Evolutionary conservation across 2,797 vertebrate species (phyloP).

Genomic region (Centropyge bicolor): DNA sequence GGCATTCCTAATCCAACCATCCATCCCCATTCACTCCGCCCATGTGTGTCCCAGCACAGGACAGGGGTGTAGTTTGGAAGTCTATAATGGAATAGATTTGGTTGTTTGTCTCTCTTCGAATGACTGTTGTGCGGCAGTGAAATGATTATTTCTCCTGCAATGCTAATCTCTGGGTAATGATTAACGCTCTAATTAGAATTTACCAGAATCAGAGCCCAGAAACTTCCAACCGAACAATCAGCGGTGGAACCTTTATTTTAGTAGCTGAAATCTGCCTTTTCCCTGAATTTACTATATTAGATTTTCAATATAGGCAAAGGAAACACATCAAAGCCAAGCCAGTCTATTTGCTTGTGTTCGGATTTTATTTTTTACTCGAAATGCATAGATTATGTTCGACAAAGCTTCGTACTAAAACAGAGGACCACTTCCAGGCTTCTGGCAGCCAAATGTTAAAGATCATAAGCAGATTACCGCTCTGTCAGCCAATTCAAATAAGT

Average conservation of each 20-base stretch:
- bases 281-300: conserved; percentile 42
- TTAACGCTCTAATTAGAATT: conserved; percentile 82
- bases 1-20: conserved; percentile 84
- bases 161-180: conserved; percentile 79
- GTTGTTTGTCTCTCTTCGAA: conserved; percentile 78
- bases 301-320: conserved; percentile 32
- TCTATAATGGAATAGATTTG: conserved; percentile 75
- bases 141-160: conserved; percentile 77
- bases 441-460: conserved; percentile 69
- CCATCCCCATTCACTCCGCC: conserved; percentile 78
- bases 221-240: conserved; percentile 74
- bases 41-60: conserved; percentile 76
- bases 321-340: conserved; percentile 29
- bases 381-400: conserved; percentile 30
- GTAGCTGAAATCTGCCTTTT: conserved; percentile 39
- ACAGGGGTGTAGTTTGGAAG: conserved; percentile 78
- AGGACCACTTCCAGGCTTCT: conserved; percentile 38
- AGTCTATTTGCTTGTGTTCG: conserved; percentile 15
- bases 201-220: conserved; percentile 66
- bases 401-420: conserved; percentile 41
- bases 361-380: conserved; percentile 1
- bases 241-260: conserved; percentile 54
- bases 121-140: conserved; percentile 70
- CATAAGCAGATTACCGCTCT: conserved; percentile 72
- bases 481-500: conserved; percentile 69